phyloP scores from a whole-genome alignment of 2,797 vertebrate genomes.

The Phalloptychus januarius region DNA sequence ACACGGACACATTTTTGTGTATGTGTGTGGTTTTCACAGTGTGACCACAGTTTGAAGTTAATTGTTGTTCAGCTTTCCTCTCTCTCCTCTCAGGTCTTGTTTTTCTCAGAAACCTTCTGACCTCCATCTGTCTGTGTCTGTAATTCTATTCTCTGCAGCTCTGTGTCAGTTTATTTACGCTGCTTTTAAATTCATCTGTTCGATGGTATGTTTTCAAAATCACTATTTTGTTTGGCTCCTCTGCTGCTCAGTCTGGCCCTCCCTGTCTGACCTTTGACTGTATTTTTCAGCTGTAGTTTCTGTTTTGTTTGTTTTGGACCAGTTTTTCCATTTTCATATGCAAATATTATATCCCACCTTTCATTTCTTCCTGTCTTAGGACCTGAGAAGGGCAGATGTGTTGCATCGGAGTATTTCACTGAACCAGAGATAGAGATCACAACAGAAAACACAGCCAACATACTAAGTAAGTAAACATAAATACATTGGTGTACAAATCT shows the following conservation, averaged over 20 bases:
- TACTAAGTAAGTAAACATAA: conserved; percentile 83
- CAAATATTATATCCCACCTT: neutral
- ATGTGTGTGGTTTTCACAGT: conserved; percentile 6
- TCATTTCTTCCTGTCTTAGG: conserved; percentile 47
- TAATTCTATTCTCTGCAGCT: conserved; percentile 18
- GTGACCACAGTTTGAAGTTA: conserved; percentile 40
- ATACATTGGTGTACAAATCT: no score
- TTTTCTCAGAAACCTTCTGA: conserved; percentile 36
- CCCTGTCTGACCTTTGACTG: conserved; percentile 2
- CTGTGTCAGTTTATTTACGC: conserved; percentile 6
- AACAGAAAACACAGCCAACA: conserved; percentile 92
- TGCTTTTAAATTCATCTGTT: conserved; percentile 1
- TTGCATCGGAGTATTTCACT: conserved; percentile 88
- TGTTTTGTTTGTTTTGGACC: conserved; percentile 3
- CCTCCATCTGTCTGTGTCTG: conserved; percentile 44
- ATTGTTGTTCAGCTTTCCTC: conserved; percentile 41
- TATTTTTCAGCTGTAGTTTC: conserved; percentile 7
- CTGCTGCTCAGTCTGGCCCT: neutral
- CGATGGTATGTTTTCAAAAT: conserved; percentile 1
- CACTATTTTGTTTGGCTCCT: neutral
- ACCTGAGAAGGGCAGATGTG: conserved; percentile 83
- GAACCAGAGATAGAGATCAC: conserved; percentile 90
- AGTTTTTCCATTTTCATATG: neutral
- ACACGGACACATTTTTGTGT: conserved; percentile 14
- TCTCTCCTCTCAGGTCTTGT: conserved; percentile 36